Conservation (phyloP, 2,113 vertebrate genomes). For the Percina caprodes region DNA sequence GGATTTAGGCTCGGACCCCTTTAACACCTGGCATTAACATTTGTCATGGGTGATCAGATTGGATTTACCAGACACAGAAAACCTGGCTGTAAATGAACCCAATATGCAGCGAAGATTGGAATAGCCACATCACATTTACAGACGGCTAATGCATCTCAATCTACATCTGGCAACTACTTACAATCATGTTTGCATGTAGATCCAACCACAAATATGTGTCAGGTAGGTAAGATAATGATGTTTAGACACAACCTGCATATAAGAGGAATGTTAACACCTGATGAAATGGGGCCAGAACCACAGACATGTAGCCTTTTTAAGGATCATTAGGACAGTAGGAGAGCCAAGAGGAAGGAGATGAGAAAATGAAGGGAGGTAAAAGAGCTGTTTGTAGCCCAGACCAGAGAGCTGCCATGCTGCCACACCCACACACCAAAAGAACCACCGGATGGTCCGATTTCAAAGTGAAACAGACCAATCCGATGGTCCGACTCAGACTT, state of each 20-base stretch:
- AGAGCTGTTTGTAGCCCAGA: slow-evolving; percentile 49
- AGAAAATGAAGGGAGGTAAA: neutral
- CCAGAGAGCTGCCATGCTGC: slow-evolving; percentile 71
- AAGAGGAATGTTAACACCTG: slow-evolving; percentile 36
- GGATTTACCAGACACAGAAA: neutral
- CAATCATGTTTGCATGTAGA: neutral
- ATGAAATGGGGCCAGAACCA: slow-evolving; percentile 19
- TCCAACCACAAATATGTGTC: neutral
- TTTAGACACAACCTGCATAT: neutral
- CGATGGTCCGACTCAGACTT: slow-evolving; percentile 82
- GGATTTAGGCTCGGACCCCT: slow-evolving; percentile 19
- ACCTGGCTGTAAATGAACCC: neutral
- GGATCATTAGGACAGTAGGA: neutral
- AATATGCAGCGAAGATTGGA: neutral
- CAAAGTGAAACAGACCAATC: slow-evolving; percentile 60
- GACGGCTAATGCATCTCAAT: neutral
- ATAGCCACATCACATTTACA: neutral
- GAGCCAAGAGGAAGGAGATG: slow-evolving; percentile 15
- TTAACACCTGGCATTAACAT: slow-evolving; percentile 36
- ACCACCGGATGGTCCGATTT: slow-evolving; percentile 60
- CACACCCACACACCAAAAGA: slow-evolving; percentile 67
- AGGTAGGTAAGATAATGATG: neutral
- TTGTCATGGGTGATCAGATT: slow-evolving; percentile 11
- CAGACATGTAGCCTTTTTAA: slow-evolving; percentile 22
- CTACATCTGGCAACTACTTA: neutral